A percentile compares a stretch with the other conserved stretches of the same genome.
phyloP scores from a whole-genome alignment of 2,113 vertebrate species.

The Apodemus speciosus region DNA sequence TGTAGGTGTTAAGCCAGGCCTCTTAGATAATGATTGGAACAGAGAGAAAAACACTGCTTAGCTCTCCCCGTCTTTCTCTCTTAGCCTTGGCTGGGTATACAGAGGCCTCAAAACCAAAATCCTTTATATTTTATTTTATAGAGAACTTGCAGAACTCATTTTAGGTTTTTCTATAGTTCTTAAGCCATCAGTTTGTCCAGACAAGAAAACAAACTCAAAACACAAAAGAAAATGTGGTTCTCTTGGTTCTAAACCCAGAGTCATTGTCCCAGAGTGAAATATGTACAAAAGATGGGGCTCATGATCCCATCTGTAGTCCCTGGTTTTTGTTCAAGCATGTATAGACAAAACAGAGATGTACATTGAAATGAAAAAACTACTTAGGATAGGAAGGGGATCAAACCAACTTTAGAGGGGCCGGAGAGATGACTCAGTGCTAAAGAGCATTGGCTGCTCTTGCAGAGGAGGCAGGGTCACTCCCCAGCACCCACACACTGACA shows the following conservation, averaged over 20 bases:
- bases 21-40: conserved; percentile 9
- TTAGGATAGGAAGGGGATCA: neutral
- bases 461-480: neutral
- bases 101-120: too few species aligned
- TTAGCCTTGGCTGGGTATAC: neutral
- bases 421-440: too few species aligned
- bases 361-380: conserved; percentile 5
- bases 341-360: neutral
- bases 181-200: conserved; percentile 47
- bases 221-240: conserved; percentile 29
- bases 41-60: neutral
- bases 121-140: conserved; percentile 53
- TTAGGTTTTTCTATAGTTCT: conserved; percentile 5
- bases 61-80: neutral
- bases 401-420: neutral
- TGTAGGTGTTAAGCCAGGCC: conserved; percentile 34
- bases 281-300: neutral
- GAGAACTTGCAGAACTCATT: neutral
- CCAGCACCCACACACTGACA: neutral
- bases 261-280: neutral
- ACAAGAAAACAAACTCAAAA: conserved; percentile 35
- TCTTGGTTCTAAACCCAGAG: conserved; percentile 28
- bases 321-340: conserved; percentile 8
- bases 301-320: neutral
- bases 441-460: neutral